Evolutionary conservation across 2,113 vertebrate species (phyloP).

Genomic region (human (Homo sapiens)): GRCh38 chr7:53847501-53848000

Average conservation of each 20-base stretch:
- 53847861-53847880: background rate
- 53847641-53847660: background rate
- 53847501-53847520: background rate
- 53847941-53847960: background rate
- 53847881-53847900: background rate
- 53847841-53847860: background rate
- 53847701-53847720: background rate
- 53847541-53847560: background rate
- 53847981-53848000: background rate
- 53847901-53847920: background rate
- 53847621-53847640: background rate
- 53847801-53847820: background rate
- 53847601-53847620: background rate
- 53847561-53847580: background rate
- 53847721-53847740: rapidly evolving
- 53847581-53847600: background rate
- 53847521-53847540: background rate
- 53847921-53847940: background rate
- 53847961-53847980: background rate
- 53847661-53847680: background rate
- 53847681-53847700: background rate
- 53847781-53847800: background rate
- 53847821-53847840: background rate
- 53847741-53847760: too few species aligned
- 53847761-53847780: background rate